Evolutionary conservation across 2,797 vertebrate genomes (phyloP), one percentile per base, ranked within the genome.

Genomic region (Tenualosa thibaudeaui): DNA sequence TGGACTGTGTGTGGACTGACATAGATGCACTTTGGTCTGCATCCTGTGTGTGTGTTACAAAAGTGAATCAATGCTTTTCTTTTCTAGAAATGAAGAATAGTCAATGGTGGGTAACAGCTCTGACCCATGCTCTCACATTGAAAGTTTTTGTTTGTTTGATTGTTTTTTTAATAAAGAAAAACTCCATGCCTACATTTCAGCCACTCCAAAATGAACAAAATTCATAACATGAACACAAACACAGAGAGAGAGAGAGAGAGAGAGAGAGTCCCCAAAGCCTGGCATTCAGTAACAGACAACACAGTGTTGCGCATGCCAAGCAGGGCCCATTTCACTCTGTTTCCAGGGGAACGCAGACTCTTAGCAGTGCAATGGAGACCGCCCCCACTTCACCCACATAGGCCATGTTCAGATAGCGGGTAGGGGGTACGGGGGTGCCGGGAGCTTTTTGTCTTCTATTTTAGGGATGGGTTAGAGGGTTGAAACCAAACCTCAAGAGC

Each of bases 331-430:
- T 88, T 83, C 90, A 89, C 88, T 87, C 87, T 88, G 92, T 94
- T 93, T 93, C 92, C 92, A 93, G 89, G 84, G 91, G 91, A 93
- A 94, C 89, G 83, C 85, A 89, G 92, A 90, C 60, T 89, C 40
- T 54, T 87, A 90, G 87, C 86, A 88, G 87, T 84, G 84, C 88
- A 87, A 84, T 84, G 58, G 31, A 82, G 43, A 26, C 85, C 62
- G 56, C 87, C 90, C 89, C 60, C 85, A 89, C 81, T 86, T 89
- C 89, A 84, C 90, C 90, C 90, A 93, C 90, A 86, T 87, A 89
- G 87, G 78, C 81, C 86, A 15, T 5, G 53, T 87, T 86, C 83
- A 37, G 83, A 82, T 83, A 78, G 60, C 68, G 75, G 26, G 53
- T 88, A 81, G 43, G 40, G 75, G 53, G 26, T 49, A 83, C 53